Base-by-base conservation (phyloP, 1,140 invertebrate species). In the Heliothis virescens region DNA sequence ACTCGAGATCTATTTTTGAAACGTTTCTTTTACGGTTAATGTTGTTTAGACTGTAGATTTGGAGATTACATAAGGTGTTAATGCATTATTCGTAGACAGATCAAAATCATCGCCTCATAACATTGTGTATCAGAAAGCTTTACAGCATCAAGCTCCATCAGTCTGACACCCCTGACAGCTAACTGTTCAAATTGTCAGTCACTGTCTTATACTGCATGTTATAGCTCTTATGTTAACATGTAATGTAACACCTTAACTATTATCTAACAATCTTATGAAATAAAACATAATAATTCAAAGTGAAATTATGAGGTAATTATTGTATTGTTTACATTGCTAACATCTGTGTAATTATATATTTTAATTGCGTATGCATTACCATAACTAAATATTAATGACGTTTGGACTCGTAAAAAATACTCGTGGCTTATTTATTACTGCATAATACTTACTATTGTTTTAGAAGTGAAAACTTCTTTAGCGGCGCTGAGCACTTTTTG, bases 341-440 rank as follows among this genome's bases (percentile, higher is more conserved):
- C 34, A 41, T 9, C 34, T 48, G 48, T 48, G 63, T 67, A 67
- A 50, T 41, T 10, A 16, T 67, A 48, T 48, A 67, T 67, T 67
- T 48, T 67, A 67, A 67, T 67, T 67, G 63, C 48, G 10, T 16
- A 21, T 41, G 63, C 63, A 67, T 67, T 67, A 48, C 63, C 63
- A 48, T 67, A 18, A 67, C 63, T 67, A 67, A 67, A 21, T 48
- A 21, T 67, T 21, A 67, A 67, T 67, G 21, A 41, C 15, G 15
- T 34, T n/a, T 3, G 26, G 15, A 57, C 21, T 13, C 26, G 21
- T 12, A 57, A 57, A 18, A 41, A 41, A 41, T 7, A 41, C 34
- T 41, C 34, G 34, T 41, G 34, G 34, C 34, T 5, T 41, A 41
- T 41, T 41, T 41, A 41, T 41, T 41, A 41, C 34, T 41, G 34